These are phyloP conservation scores for Yasuhikotakia modesta DNA, from an alignment of 2,797 vertebrate species.

Conservation along the genomic window DNA sequence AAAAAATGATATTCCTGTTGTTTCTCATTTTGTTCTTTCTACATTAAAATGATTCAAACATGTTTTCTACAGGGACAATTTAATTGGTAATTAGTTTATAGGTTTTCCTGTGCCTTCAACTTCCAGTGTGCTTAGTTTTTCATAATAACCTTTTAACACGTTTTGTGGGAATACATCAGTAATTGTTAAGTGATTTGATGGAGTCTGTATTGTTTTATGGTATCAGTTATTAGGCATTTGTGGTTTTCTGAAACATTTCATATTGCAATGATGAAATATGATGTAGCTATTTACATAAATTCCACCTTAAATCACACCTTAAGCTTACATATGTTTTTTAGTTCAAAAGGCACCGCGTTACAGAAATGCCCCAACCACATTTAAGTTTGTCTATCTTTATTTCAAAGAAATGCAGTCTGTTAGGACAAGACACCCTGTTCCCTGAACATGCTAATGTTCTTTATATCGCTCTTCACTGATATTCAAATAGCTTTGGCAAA, in stretches of 20 bases:
- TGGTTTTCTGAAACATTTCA: too few relatives aligned
- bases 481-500: conserved; percentile 37
- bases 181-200: too few relatives aligned
- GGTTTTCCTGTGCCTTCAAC: too few relatives aligned
- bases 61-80: too few relatives aligned
- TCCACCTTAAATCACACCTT: background rate
- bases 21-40: too few relatives aligned
- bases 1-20: background rate
- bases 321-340: background rate
- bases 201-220: too few relatives aligned
- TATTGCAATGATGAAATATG: background rate
- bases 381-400: background rate
- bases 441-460: conserved; percentile 36
- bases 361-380: background rate
- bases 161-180: too few relatives aligned
- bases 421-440: conserved; percentile 29
- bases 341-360: conserved; percentile 8
- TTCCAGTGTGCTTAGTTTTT: too few relatives aligned
- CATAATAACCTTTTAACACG: too few relatives aligned
- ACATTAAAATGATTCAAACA: too few relatives aligned
- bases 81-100: too few relatives aligned
- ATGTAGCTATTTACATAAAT: background rate
- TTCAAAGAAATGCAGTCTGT: conserved; percentile 13
- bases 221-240: too few relatives aligned
- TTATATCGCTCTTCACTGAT: conserved; percentile 43